Base-by-base conservation (phyloP, 2,888 invertebrate species). In the Lottia scabra region DNA sequence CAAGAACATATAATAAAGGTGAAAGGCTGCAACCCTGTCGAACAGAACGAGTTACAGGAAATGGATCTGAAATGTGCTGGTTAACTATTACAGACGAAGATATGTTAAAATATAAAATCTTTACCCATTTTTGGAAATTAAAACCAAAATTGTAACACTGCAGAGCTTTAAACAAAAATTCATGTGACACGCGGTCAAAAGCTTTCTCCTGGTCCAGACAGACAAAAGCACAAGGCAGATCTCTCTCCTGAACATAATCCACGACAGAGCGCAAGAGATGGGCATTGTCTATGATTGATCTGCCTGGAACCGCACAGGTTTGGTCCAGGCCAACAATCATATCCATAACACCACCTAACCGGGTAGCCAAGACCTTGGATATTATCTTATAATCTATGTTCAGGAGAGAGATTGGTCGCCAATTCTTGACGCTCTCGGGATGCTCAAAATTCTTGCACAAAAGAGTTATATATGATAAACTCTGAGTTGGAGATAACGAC, bases 311-410 rank as follows among this genome's bases (percentile, higher is more conserved):
- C 5, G 75, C 65, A 69, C 81, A 81, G 27, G 81, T 80, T 77
- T 80, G 80, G 65, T 77, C 75, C 8, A 63, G 56, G 3, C 67
- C 48, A 30, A 80, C 46, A 45, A 80, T 72, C 12, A 38, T 43
- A 12, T 68, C 67, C 27, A 81, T 65, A 5, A 78, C 15, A 63
- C 72, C 15, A n/a, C 69, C 67, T 19, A 81, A 65, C 10, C 80
- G 16, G 56, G 72, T 80, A 13, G 76, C 30, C 13, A 80, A 44
- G 8, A 74, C 30, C 75, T 81, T 81, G 0, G 80, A 78, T 8
- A 81, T 38, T 63, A 80, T 76, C 72, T 81, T 80, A 15, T 78
- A 71, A 67, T 81, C 80, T 16, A 76, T 45, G 73, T 80, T 78
- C 30, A 81, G 64, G 2, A 80, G 62, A 12, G 79, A 79, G 43